These are phyloP conservation scores for Astropecten irregularis DNA, from an alignment of 53 echinoderm and acorn worm species.

Conservation along the genomic window DNA sequence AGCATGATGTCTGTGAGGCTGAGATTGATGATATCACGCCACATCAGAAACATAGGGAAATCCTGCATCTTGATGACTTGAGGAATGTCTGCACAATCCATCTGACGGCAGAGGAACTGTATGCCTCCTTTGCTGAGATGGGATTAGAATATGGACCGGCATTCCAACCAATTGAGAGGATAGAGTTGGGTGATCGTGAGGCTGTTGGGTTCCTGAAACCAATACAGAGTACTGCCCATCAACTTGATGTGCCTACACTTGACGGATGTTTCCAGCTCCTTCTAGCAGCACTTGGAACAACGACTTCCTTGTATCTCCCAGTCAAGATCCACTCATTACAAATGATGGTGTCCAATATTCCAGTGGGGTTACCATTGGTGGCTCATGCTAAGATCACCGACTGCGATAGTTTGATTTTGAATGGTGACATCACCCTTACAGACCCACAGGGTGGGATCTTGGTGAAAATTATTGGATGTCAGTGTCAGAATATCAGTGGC, in stretches of 20 bases:
- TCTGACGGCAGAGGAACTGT: slow-evolving; percentile 61
- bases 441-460: slow-evolving; percentile 58
- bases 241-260: slow-evolving; percentile 65
- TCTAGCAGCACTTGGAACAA: slow-evolving; percentile 48
- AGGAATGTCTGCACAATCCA: slow-evolving; percentile 45
- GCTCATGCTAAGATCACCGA: slow-evolving; percentile 68
- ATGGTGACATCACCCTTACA: slow-evolving; percentile 62
- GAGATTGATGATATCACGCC: slow-evolving; percentile 40
- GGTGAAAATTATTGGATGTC: slow-evolving; percentile 63
- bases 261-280: slow-evolving; percentile 87
- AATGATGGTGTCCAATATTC: slow-evolving; percentile 74
- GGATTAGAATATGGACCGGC: slow-evolving; percentile 69
- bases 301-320: slow-evolving; percentile 73
- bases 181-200: slow-evolving; percentile 77
- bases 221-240: slow-evolving; percentile 65
- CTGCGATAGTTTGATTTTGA: slow-evolving; percentile 60
- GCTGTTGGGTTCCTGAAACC: slow-evolving; percentile 50
- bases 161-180: slow-evolving; percentile 70
- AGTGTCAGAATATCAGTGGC: slow-evolving; percentile 57
- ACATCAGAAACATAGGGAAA: background rate
- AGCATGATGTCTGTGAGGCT: slow-evolving; percentile 4
- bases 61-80: slow-evolving; percentile 32
- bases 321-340: slow-evolving; percentile 53
- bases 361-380: slow-evolving; percentile 57
- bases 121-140: slow-evolving; percentile 54